Conservation (phyloP, 1,140 invertebrate species). For the Cephus cinctus region DNA sequence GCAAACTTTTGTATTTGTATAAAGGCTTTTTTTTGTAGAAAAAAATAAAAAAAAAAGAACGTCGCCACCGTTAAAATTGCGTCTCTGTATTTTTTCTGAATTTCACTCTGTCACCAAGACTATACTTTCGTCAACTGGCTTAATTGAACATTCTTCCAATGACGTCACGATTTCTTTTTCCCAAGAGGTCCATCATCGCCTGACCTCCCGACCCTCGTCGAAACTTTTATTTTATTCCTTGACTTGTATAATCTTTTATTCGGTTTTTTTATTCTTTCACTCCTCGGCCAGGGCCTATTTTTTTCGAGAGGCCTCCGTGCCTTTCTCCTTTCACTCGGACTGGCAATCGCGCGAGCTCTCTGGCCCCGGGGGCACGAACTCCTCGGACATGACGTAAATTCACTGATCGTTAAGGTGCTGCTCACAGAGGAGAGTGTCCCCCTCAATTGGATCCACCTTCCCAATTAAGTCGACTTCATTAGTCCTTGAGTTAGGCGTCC, state of each 20-base stretch:
- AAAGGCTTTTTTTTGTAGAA: constrained; percentile 56
- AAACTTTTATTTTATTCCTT: no score
- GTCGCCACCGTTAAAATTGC: constrained; percentile 50
- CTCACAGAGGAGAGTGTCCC: constrained; percentile 19
- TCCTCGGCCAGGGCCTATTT: constrained; percentile 10
- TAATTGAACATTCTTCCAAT: no score
- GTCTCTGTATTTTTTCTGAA: constrained; percentile 1
- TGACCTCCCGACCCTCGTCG: no score
- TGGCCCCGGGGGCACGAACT: constrained; percentile 5
- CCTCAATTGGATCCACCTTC: constrained; percentile 6
- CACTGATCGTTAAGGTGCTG: constrained; percentile 9
- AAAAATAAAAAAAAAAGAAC: constrained; percentile 48
- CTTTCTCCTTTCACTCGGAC: constrained; percentile 51
- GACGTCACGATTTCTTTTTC: no score
- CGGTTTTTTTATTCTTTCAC: constrained; percentile 9
- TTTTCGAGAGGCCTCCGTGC: constrained; percentile 20
- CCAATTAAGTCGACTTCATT: no score
- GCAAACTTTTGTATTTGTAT: constrained; percentile 54
- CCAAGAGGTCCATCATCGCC: no score
- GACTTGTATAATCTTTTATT: constrained; percentile 12
- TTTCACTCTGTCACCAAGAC: constrained; percentile 3
- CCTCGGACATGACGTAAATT: constrained; percentile 36
- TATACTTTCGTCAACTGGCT: neutral
- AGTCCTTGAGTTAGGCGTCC: no score
- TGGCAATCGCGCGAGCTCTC: constrained; percentile 12